Base-by-base conservation (phyloP, 2,797 vertebrate species). In the Dermochelys coriacea region DNA sequence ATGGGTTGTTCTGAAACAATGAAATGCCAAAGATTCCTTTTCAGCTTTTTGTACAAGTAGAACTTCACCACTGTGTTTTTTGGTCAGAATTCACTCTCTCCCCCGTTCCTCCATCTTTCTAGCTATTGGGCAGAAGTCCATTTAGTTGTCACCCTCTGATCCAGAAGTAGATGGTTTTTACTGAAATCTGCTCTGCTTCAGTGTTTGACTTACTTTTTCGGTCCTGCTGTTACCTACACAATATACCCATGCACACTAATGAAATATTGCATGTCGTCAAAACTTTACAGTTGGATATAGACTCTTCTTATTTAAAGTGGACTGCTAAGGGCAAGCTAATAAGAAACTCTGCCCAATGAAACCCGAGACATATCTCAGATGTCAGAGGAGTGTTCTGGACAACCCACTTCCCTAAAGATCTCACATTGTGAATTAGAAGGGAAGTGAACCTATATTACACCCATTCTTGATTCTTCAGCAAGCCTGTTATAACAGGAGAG, bases 201-300 rank as follows among this genome's bases (percentile, higher is more conserved):
- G 0, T 0, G 49, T 86, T 80, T 83, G 37, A 86, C 27, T 2
- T 1, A n/a, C 29, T 41, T 23, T 90, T 81, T 41, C 55, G 45
- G 1, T 75, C 12, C 1, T 2, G n/a, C 12, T 92, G 52, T 52
- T 86, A 16, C 3, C 2, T 1, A 0, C 37, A 11, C 0, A 0
- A 19, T 80, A 3, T n/a, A 75, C 71, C 5, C 3, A 3, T 49
- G 34, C 5, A 41, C n/a, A 25, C 11, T 19, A 41, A 41, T 37
- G 21, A 41, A 37, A 37, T 41, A 71, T 23, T 71, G 21, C 4
- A 59, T 47, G 49, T 41, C 50, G n/a, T 21, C 18, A 84, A 59
- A 91, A 41, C 16, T 14, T 8, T 54, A 12, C 57, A 88, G 2
- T 11, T 74, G 29, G 25, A 80, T 82, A 5, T 37, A 10, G 0